Base-by-base conservation (phyloP, 1,140 invertebrate species). In the Paraescarpia echinospica region DNA sequence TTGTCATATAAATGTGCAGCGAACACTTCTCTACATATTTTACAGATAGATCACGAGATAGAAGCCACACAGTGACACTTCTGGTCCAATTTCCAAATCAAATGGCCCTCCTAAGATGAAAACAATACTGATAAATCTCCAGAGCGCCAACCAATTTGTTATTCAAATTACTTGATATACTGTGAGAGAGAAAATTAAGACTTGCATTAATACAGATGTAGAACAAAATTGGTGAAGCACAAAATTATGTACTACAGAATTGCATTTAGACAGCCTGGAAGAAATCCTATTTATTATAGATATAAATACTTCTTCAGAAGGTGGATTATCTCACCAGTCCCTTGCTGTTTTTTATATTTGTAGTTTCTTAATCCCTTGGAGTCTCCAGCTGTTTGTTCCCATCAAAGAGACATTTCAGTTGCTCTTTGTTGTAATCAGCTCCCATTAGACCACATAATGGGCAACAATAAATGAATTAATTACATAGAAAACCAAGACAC, bases 91-190 rank as follows among this genome's bases (percentile, higher is more conserved):
- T 77, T 77, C 1, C 59, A 77, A 77, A 77, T 27, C 59, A 77
- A 77, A 77, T 31, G 59, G 27, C 59, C 59, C 59, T 51, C 59
- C 59, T 77, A 77, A 77, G 59, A 77, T 27, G 59, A 77, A 77
- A 77, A 77, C 59, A 77, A 77, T 77, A 77, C 59, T 77, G 59
- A 77, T 31, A 77, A 77, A 77, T 77, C 59, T 77, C 59, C 59
- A 4, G 59, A 77, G 27, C 22, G 2, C 59, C 4, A 31, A 77
- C 12, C 59, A 77, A 77, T 77, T 77, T 77, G 59, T 77, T 77
- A 77, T 77, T 77, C 59, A 77, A 77, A 77, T 77, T 77, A 77
- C 59, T 14, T 31, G 27, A 4, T 41, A 12, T 27, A 6, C 59
- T 18, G 59, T 77, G 27, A 77, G 12, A 77, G 2, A 14, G 59